Conservation (phyloP, 2,888 invertebrate species). For the Diaphora mendica region DNA sequence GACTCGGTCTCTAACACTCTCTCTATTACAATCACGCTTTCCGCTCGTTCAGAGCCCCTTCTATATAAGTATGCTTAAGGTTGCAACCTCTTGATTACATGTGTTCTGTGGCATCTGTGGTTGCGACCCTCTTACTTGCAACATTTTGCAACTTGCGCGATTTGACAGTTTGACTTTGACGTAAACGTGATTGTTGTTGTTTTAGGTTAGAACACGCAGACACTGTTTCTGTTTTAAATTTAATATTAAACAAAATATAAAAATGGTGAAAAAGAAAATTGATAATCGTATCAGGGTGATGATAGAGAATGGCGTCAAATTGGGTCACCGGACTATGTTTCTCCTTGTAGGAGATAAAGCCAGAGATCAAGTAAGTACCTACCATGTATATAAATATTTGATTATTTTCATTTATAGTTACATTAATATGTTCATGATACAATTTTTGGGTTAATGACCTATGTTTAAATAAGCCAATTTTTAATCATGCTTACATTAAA, state of each 20-base stretch:
- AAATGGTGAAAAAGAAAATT: conserved; percentile 97
- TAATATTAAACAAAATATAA: conserved; percentile 52
- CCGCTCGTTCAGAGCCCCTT: too few relatives aligned
- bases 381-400: not conserved
- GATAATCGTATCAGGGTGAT: conserved; percentile 97
- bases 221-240: conserved; percentile 22
- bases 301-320: conserved; percentile 98
- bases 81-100: too few relatives aligned
- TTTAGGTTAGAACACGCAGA: conserved; percentile 59
- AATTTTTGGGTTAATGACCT: not conserved
- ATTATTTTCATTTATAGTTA: not conserved
- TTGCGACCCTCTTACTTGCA: too few relatives aligned
- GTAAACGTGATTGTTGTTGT: conserved; percentile 18
- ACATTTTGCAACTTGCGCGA: too few relatives aligned
- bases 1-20: too few relatives aligned
- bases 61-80: too few relatives aligned
- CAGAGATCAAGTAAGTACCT: conserved; percentile 93
- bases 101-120: too few relatives aligned
- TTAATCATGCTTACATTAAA: not conserved
- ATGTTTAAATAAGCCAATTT: not conserved
- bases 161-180: too few relatives aligned
- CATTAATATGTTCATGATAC: too few relatives aligned
- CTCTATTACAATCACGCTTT: too few relatives aligned
- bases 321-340: conserved; percentile 97
- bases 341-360: conserved; percentile 98